Percentiles rank a stretch among this genome's conserved stretches.
These are phyloP conservation scores for Dermolepida albohirtum DNA, from an alignment of 2,888 invertebrate genomes.

Conservation along the genomic window DNA sequence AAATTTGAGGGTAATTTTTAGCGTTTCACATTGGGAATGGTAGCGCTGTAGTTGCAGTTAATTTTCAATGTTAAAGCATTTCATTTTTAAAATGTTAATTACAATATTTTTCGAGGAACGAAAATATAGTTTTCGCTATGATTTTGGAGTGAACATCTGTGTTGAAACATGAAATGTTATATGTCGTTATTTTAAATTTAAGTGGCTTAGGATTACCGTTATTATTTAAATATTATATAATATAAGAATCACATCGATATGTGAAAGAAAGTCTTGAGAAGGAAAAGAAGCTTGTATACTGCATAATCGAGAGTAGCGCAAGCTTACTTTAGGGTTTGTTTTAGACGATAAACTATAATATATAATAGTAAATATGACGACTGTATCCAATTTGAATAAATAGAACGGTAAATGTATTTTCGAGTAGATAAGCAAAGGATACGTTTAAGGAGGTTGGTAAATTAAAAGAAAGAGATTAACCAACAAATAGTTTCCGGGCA, in stretches of 20 bases:
- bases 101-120: background rate
- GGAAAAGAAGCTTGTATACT: too few relatives aligned
- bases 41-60: slow-evolving; percentile 3
- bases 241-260: background rate
- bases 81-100: slow-evolving; percentile 9
- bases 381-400: too few relatives aligned
- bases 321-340: too few relatives aligned
- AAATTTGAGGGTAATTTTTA: slow-evolving; percentile 22
- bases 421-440: too few relatives aligned
- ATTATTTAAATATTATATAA: slow-evolving; percentile 19
- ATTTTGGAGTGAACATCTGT: slow-evolving; percentile 14
- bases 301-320: too few relatives aligned
- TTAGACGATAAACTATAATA: too few relatives aligned
- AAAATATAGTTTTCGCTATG: slow-evolving; percentile 10
- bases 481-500: too few relatives aligned
- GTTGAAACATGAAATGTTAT: slow-evolving; percentile 7
- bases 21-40: background rate
- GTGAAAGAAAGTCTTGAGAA: background rate
- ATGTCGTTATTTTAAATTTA: slow-evolving; percentile 17
- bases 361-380: too few relatives aligned
- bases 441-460: too few relatives aligned
- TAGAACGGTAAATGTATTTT: too few relatives aligned
- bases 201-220: background rate
- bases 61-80: background rate
- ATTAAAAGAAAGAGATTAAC: too few relatives aligned